Conservation (phyloP, 2,888 invertebrate genomes). For the Fabriciana adippe region DNA sequence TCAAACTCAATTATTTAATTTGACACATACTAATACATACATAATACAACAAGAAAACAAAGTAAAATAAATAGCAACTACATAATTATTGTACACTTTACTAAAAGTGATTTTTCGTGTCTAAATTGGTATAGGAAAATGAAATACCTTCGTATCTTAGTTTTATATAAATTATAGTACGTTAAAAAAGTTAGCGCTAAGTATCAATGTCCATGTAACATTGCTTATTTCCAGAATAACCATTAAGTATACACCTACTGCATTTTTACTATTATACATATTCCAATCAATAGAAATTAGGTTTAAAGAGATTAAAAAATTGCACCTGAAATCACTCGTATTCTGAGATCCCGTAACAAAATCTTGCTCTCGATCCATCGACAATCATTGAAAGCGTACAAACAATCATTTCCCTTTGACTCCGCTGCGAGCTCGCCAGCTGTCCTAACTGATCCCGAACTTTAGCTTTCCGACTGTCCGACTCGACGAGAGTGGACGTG, state of each 20-base stretch:
- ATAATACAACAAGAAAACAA: too few species aligned
- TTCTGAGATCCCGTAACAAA: background rate
- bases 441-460: background rate
- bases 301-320: too few species aligned
- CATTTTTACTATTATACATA: background rate
- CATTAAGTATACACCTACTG: background rate
- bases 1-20: too few species aligned
- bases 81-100: too few species aligned
- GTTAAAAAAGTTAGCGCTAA: too few species aligned
- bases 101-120: too few species aligned
- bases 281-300: background rate
- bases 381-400: conserved; percentile 4
- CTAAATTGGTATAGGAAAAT: too few species aligned
- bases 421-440: background rate
- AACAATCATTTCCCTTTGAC: conserved; percentile 11
- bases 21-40: too few species aligned
- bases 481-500: background rate
- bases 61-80: too few species aligned
- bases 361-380: conserved; percentile 2
- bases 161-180: too few species aligned
- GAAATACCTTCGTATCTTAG: too few species aligned
- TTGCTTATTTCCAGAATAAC: background rate
- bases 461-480: background rate
- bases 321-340: too few species aligned
- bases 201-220: background rate